These are phyloP conservation scores for Rhynchotus rufescens DNA, from an alignment of 2,797 vertebrate species.

Conservation along the genomic window DNA sequence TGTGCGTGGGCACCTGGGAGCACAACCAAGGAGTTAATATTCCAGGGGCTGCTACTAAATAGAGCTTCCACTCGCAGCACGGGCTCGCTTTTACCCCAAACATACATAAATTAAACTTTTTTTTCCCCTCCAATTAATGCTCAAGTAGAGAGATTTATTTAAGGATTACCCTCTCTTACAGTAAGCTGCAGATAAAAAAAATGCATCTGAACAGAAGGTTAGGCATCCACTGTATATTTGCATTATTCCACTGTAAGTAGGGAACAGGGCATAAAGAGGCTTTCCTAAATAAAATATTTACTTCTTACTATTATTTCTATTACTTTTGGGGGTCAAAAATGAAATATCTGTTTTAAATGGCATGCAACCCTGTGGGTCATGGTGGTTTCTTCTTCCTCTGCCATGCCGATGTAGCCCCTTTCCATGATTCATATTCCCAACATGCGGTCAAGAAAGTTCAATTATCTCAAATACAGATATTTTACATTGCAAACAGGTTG, in stretches of 20 bases:
- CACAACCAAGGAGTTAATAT: conserved; percentile 26
- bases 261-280: not conserved
- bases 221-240: not conserved
- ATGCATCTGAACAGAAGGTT: not conserved
- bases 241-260: conserved; percentile 12
- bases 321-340: not conserved
- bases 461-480: not conserved
- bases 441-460: not conserved
- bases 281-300: conserved; percentile 3
- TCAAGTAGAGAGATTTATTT: conserved; percentile 2
- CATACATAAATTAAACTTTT: conserved; percentile 9
- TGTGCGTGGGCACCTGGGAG: conserved; percentile 33
- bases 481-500: not conserved
- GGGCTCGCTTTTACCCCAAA: conserved; percentile 29
- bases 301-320: too few species aligned
- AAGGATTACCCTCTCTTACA: conserved; percentile 13
- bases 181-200: not conserved
- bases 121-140: conserved; percentile 26
- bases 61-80: conserved; percentile 13
- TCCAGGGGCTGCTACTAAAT: conserved; percentile 4
- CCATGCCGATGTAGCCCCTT: not conserved
- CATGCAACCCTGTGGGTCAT: not conserved
- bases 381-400: not conserved
- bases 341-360: not conserved
- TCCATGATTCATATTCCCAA: not conserved